Evolutionary conservation across 2,113 vertebrate genomes (phyloP).

Genomic region (Colaptes auratus): DNA sequence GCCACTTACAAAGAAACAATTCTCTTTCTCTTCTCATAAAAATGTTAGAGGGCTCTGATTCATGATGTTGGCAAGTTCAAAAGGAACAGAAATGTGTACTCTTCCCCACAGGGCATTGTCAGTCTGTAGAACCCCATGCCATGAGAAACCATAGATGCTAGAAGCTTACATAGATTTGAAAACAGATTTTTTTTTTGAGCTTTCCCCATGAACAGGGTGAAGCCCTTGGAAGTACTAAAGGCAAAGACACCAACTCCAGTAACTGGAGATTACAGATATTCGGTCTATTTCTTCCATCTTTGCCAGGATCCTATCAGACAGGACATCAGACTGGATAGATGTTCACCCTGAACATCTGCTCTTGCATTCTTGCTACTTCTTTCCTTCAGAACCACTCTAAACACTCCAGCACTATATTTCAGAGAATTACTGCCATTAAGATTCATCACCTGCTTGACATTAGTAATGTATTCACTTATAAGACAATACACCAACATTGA

Average conservation of each 20-base stretch:
- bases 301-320: fast-evolving
- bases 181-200: not conserved
- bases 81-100: not conserved
- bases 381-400: not conserved
- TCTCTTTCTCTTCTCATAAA: slow-evolving; percentile 3
- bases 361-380: not conserved
- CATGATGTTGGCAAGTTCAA: not conserved
- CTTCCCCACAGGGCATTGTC: not conserved
- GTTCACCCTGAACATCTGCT: not conserved
- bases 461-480: not conserved
- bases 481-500: not conserved
- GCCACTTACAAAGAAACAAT: not conserved
- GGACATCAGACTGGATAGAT: not conserved
- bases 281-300: not conserved
- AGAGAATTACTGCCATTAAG: not conserved
- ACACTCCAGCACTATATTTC: not conserved
- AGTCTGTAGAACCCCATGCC: not conserved
- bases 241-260: not conserved
- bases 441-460: not conserved
- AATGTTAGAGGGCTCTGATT: not conserved
- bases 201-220: not conserved
- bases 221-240: not conserved
- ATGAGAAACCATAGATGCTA: not conserved
- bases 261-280: not conserved
- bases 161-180: not conserved